Evolutionary conservation across 53 echinoderm and acorn worm genomes (phyloP).

Genomic region (Holothuria leucospilota): DNA sequence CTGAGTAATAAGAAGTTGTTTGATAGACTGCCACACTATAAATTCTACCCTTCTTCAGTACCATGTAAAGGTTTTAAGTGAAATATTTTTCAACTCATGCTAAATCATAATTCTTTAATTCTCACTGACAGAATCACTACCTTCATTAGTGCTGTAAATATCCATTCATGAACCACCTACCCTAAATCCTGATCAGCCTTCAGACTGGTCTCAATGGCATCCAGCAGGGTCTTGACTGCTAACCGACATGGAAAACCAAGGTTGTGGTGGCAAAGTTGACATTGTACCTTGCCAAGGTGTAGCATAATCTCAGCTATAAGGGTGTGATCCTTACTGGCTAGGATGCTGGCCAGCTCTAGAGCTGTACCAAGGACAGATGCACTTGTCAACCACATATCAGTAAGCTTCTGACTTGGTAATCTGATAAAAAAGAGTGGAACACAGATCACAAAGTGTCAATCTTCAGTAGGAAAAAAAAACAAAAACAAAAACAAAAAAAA

Average conservation of each 20-base stretch:
- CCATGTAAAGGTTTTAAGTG: too few species aligned
- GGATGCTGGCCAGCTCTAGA: constrained; percentile 74
- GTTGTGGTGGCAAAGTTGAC: constrained; percentile 71
- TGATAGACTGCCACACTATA: too few species aligned
- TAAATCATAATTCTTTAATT: too few species aligned
- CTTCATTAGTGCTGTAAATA: neutral
- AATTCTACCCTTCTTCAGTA: too few species aligned
- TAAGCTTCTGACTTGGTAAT: too few species aligned
- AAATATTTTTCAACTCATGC: too few species aligned
- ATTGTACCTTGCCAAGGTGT: constrained; percentile 88
- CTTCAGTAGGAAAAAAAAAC: too few species aligned
- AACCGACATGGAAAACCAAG: constrained; percentile 59
- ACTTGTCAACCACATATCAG: constrained; percentile 75
- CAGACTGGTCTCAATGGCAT: constrained; percentile 80
- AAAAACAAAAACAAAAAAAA: too few species aligned
- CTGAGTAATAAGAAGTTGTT: too few species aligned
- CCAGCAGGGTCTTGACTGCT: constrained; percentile 69
- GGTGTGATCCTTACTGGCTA: constrained; percentile 73
- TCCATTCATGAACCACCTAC: constrained; percentile 44
- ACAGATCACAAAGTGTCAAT: too few species aligned
- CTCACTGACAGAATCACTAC: too few species aligned
- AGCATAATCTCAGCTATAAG: constrained; percentile 80
- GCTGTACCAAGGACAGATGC: constrained; percentile 89
- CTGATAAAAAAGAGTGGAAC: too few species aligned
- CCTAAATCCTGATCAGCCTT: constrained; percentile 84